Evolutionary conservation across 2,888 invertebrate species (phyloP), one percentile per base, ranked within the genome.

Genomic region (Orthosia incerta): DNA sequence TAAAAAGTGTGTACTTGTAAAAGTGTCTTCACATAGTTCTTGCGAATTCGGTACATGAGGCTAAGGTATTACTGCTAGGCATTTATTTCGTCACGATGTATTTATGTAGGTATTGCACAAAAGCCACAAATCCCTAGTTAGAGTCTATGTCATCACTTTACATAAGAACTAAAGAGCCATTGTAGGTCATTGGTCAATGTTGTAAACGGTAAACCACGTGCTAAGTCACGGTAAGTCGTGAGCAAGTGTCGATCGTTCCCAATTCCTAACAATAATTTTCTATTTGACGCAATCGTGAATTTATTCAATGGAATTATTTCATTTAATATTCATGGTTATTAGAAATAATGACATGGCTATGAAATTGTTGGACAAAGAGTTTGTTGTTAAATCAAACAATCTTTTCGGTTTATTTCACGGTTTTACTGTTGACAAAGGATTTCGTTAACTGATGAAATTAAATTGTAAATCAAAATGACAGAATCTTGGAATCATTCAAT

Each of bases 161-260:
- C 65, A 57, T 82, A 57, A 53, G 64, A 65, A 77, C 56, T 65
- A 65, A 78, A 59, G 26, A 48, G 57, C 23, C 23, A 39, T 71
- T 50, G 72, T 77, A 61, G 78, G 77, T 70, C 69, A 80, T 46
- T 31, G 78, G 77, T 70, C 65, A 80, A 80, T 80, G 66, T 83
- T 83, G 80, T 56, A 67, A 83, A 62, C 66, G 67, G 64, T 64
- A 71, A 69, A 31, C 63, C 64, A 71, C 64, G 76, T 56, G 53
- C 55, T 57, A 73, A 75, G 76, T 79, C 76, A 76, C 67, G 56
- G 61, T 15, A 61, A 76, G 31, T 77, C 85, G 85, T 85, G 76
- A 60, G 68, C 39, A 62, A 67, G 63, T 68, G 51, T 71, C 65
- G 56, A 64, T 78, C 18, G 64, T 79, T 56, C 56, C 20, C 55